A percentile compares a stretch with the other conserved stretches of the same genome.
These are phyloP conservation scores for Branchipolynoe longqiensis DNA, from an alignment of 2,888 invertebrate species.

Conservation along the genomic window DNA sequence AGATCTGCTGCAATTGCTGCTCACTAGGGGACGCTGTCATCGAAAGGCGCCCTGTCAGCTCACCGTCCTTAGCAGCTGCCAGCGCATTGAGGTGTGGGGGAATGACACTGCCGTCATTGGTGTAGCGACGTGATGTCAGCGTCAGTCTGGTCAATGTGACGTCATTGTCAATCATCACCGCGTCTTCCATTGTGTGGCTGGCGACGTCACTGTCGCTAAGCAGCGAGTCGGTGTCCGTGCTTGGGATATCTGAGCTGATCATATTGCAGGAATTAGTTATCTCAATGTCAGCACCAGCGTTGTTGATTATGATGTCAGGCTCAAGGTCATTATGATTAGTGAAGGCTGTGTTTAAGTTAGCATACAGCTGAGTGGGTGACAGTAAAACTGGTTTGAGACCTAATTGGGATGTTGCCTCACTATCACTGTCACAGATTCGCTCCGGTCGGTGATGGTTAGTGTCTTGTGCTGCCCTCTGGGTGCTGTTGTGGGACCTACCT, in stretches of 20 bases:
- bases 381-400: not conserved
- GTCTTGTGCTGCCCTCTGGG: not conserved
- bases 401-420: too few species aligned
- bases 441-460: not conserved
- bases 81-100: not conserved
- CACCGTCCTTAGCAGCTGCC: too few species aligned
- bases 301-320: not conserved
- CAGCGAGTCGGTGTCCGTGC: constrained; percentile 29
- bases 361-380: not conserved
- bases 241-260: constrained; percentile 2
- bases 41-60: too few species aligned
- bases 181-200: not conserved
- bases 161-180: not conserved
- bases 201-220: too few species aligned
- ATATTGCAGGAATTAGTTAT: too few species aligned
- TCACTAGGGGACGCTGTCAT: not conserved
- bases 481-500: not conserved
- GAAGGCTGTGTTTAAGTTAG: too few species aligned
- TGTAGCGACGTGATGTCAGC: not conserved
- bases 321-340: too few species aligned
- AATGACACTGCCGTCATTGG: not conserved
- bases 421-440: too few species aligned
- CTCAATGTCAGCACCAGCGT: not conserved
- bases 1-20: not conserved
- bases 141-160: not conserved